A percentile compares a stretch with the other conserved stretches of the same genome.
phyloP scores from a whole-genome alignment of 2,797 vertebrate genomes.

The Aphelocoma californica region DNA sequence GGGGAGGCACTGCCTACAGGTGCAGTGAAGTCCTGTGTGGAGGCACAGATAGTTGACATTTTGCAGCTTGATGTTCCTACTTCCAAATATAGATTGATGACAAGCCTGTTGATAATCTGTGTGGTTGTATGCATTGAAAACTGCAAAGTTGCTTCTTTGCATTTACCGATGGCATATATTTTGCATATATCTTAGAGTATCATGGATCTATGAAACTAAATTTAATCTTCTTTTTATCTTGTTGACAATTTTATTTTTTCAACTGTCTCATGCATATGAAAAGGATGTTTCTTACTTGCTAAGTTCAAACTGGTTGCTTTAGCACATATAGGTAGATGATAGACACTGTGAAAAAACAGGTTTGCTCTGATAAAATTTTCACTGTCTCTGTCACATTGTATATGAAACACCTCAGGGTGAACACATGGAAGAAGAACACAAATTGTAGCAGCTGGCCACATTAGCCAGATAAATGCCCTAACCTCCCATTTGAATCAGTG shows the following conservation, averaged over 20 bases:
- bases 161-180: neutral
- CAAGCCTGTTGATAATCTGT: neutral
- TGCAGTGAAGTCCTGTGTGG: neutral
- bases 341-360: neutral
- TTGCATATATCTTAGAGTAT: neutral
- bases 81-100: neutral
- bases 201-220: neutral
- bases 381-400: neutral
- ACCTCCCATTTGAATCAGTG: neutral
- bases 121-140: neutral
- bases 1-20: neutral
- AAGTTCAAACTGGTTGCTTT: neutral
- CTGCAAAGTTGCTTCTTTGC: neutral
- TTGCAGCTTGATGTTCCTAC: neutral
- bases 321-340: neutral
- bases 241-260: neutral
- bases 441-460: neutral
- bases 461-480: neutral
- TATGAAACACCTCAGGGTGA: neutral
- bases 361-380: neutral
- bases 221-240: neutral
- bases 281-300: neutral
- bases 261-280: neutral
- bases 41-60: neutral
- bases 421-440: rapidly evolving